Percentiles rank a stretch among this genome's conserved stretches.
Conservation (phyloP, 2,113 vertebrate species). For the Leuciscus idus region DNA sequence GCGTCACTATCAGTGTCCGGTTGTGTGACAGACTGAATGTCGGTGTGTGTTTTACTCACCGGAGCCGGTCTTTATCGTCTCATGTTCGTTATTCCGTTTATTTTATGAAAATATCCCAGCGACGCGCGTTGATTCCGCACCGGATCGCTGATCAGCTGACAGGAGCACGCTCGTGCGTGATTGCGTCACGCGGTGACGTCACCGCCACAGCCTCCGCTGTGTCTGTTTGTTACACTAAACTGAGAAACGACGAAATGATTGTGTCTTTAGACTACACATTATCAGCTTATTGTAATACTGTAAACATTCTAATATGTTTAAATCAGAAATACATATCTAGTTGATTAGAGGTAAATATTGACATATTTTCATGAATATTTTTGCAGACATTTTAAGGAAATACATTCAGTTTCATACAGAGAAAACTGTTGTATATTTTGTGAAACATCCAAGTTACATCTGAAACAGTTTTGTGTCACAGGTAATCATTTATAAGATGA, state of each 20-base stretch:
- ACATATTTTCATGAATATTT: background rate
- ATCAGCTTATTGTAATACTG: background rate
- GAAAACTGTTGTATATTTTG: too few relatives aligned
- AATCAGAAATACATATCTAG: background rate
- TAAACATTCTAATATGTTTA: background rate
- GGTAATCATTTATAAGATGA: too few relatives aligned
- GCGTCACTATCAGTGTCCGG: background rate
- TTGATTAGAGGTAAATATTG: background rate
- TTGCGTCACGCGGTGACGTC: background rate
- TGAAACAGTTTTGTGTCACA: too few relatives aligned
- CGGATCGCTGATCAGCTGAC: conserved; percentile 35
- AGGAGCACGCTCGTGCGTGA: conserved; percentile 22
- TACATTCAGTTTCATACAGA: too few relatives aligned
- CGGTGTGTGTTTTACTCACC: conserved; percentile 27
- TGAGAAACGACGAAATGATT: background rate
- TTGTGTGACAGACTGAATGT: background rate
- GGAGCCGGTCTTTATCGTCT: background rate
- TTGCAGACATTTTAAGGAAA: background rate
- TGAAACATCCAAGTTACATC: too few relatives aligned
- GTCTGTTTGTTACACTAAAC: background rate
- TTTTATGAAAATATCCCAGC: conserved; percentile 25
- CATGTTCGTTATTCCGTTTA: conserved; percentile 2
- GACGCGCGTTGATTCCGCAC: conserved; percentile 5
- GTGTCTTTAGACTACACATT: background rate
- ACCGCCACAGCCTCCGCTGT: background rate